phyloP scores from a whole-genome alignment of 2,888 invertebrate genomes.

The Oscheius sp. region DNA sequence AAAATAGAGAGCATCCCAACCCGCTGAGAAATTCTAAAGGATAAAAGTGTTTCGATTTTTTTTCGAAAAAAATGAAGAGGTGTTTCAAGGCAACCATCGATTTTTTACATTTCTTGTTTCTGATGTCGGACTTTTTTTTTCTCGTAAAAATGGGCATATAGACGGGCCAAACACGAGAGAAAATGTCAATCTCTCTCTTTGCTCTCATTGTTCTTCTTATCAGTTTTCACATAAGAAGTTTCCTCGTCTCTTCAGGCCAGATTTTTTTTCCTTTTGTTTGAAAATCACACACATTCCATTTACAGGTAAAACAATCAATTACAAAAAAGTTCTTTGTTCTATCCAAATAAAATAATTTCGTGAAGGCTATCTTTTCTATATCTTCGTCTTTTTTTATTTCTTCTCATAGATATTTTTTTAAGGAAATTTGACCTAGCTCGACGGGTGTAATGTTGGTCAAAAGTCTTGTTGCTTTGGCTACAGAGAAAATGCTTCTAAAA shows the following conservation, averaged over 20 bases:
- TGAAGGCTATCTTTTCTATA: not conserved
- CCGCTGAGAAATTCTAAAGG: too few species aligned
- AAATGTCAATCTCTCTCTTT: not conserved
- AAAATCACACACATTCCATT: too few species aligned
- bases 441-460: slow-evolving; percentile 52
- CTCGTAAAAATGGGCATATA: too few species aligned
- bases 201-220: slow-evolving; percentile 9
- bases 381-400: not conserved
- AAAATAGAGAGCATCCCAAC: not conserved
- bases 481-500: slow-evolving; percentile 57
- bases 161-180: too few species aligned
- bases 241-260: not conserved
- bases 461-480: slow-evolving; percentile 55
- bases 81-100: too few species aligned
- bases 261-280: not conserved
- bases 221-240: not conserved
- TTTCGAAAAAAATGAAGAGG: too few species aligned
- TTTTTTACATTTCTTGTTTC: too few species aligned
- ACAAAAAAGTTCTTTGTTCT: too few species aligned
- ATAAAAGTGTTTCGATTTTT: too few species aligned
- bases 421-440: slow-evolving; percentile 15
- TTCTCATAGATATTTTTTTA: not conserved
- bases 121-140: too few species aligned
- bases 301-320: too few species aligned
- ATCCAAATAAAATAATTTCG: not conserved